Base-by-base conservation (phyloP, 2,797 vertebrate genomes). In the Trichosurus vulpecula region DNA sequence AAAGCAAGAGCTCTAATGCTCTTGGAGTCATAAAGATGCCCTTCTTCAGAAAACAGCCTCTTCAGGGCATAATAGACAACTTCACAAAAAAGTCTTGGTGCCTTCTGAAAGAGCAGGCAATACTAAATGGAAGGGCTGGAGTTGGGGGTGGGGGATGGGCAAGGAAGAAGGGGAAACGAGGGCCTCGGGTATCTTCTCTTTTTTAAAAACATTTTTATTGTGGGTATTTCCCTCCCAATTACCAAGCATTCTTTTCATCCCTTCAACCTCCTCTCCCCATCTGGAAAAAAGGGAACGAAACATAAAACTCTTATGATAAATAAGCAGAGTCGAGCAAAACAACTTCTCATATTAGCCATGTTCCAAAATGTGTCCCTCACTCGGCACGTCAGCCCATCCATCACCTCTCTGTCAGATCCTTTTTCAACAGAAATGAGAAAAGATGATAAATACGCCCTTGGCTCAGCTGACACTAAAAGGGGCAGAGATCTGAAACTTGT, bases 51-150 rank as follows among this genome's bases (percentile, higher is more conserved):
- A 89, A 93, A 97, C 31, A 96, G 92, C 3, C 22, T 52, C 52
- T 52, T 0, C 8, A 66, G 0, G 27, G 81, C 47, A 61, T 61
- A 74, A 51, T 22, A 30, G 13, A 56, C 58, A 30, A 54, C 81
- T 95, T 96, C 51, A 91, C 16, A 52, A 95, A 96, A 66, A 29
- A 54, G 41, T 74, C 54, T 81, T 53, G 41, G 66, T 90, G 74
- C 31, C 91, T 89, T 94, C 95, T 91, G 55, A 94, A 96, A 91
- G 54, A 96, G 81, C 54, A 91, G 91, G 94, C 92, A 92, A 92
- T 31, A 30, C 29, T 96, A 89, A 92, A 16, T 74, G 81, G 54
- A 54, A 96, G 56, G 11, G 47, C 54, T 90, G 94, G 25, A 51
- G 47, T 22, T 8, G 92, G 93, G 25, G 94, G 29, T 14, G 13